These are phyloP conservation scores for Limnephilus rhombicus DNA, from an alignment of 2,888 invertebrate genomes.

Conservation along the genomic window DNA sequence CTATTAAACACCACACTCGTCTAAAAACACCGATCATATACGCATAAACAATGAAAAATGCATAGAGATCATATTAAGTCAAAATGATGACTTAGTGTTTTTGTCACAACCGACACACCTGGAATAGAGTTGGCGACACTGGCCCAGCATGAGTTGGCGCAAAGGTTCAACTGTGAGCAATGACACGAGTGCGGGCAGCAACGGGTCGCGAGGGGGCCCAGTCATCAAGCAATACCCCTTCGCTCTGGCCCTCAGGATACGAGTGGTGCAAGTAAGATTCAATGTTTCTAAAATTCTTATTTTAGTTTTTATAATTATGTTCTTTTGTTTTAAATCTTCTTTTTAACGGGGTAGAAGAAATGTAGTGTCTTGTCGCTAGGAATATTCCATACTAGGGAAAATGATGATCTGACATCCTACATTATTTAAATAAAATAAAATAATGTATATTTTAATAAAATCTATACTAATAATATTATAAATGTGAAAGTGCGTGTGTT, in stretches of 20 bases:
- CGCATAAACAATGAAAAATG: background rate
- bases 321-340: too few relatives aligned
- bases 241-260: conserved; percentile 74
- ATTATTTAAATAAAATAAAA: too few relatives aligned
- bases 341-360: too few relatives aligned
- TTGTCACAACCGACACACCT: background rate
- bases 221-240: conserved; percentile 71
- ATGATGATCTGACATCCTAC: too few relatives aligned
- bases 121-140: background rate
- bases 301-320: background rate
- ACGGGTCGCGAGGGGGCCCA: conserved; percentile 56
- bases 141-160: conserved; percentile 58
- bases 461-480: too few relatives aligned
- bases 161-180: conserved; percentile 66
- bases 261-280: conserved; percentile 63
- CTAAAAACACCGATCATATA: background rate
- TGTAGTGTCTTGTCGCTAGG: too few relatives aligned
- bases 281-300: background rate
- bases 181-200: conserved; percentile 65
- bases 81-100: background rate
- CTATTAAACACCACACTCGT: background rate
- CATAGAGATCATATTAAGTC: background rate
- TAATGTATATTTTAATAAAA: too few relatives aligned
- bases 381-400: too few relatives aligned
- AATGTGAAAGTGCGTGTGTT: too few relatives aligned